A percentile compares a stretch with the other conserved stretches of the same genome.
Evolutionary conservation across 2,797 vertebrate species (phyloP).

Genomic region (Philypnodon macrostomus): DNA sequence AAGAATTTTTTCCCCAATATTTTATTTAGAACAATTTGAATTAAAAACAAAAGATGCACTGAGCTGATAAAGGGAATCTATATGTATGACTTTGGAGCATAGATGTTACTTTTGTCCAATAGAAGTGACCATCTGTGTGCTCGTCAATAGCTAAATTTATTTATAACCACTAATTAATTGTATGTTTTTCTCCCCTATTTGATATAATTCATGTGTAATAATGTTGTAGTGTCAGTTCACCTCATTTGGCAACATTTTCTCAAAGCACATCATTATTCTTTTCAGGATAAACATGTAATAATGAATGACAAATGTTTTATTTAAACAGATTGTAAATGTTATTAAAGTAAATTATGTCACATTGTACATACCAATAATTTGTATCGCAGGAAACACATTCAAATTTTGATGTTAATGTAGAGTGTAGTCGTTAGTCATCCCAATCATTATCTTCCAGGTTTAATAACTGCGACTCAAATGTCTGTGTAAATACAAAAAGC

Average conservation of each 20-base stretch:
- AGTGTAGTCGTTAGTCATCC: conserved; percentile 51
- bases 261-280: conserved; percentile 80
- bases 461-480: conserved; percentile 50
- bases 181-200: conserved; percentile 57
- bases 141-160: conserved; percentile 73
- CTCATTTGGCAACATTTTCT: conserved; percentile 65
- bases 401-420: conserved; percentile 60
- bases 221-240: conserved; percentile 53
- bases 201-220: conserved; percentile 63
- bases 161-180: conserved; percentile 82
- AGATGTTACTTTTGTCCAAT: conserved; percentile 60
- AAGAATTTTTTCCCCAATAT: conserved; percentile 71
- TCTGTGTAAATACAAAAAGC: conserved; percentile 62
- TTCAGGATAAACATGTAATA: conserved; percentile 66
- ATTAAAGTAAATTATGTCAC: conserved; percentile 76
- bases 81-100: conserved; percentile 66
- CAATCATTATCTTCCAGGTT: conserved; percentile 46
- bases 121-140: conserved; percentile 63
- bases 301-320: conserved; percentile 72
- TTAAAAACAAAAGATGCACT: conserved; percentile 89
- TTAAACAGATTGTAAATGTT: conserved; percentile 80
- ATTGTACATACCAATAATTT: conserved; percentile 77
- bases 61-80: conserved; percentile 90
- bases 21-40: conserved; percentile 73
- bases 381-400: conserved; percentile 68